Percentiles rank a stretch among this genome's conserved stretches.
Evolutionary conservation across 2,113 vertebrate species (phyloP).

Genomic region (Hippopotamus amphibius): DNA sequence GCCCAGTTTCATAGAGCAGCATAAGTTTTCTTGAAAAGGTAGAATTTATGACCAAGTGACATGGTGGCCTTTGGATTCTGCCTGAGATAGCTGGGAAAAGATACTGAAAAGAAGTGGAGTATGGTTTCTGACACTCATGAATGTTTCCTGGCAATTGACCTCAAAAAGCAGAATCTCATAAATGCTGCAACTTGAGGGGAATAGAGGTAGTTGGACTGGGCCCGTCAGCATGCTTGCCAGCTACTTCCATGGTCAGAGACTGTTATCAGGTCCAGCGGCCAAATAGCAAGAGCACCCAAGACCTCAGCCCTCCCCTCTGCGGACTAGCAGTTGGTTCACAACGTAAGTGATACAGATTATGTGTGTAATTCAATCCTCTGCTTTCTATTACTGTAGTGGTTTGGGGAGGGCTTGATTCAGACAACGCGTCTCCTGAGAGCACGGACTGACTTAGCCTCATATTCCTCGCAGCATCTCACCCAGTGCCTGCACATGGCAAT

Average conservation of each 20-base stretch:
- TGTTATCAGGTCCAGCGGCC: background rate
- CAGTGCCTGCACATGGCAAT: background rate
- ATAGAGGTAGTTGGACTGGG: background rate
- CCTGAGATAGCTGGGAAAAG: background rate
- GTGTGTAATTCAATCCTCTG: background rate
- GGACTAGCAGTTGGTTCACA: background rate
- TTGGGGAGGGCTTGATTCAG: background rate
- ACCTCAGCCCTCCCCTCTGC: background rate
- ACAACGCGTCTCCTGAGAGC: background rate
- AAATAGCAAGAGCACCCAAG: background rate
- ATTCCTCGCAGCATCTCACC: background rate
- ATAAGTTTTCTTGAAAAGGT: background rate
- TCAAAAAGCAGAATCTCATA: conserved; percentile 24
- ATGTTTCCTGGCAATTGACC: background rate
- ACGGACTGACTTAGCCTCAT: background rate
- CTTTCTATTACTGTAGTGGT: background rate
- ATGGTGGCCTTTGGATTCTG: background rate
- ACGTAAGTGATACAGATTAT: background rate
- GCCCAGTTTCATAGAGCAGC: background rate
- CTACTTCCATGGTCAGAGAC: background rate
- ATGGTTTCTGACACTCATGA: background rate
- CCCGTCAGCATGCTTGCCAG: background rate
- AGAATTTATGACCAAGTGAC: background rate
- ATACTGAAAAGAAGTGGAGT: background rate
- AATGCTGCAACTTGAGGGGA: background rate